Percentiles rank a stretch among this genome's conserved stretches.
Conservation (phyloP, 2,888 invertebrate genomes). For the Drosophila kuntzei region DNA sequence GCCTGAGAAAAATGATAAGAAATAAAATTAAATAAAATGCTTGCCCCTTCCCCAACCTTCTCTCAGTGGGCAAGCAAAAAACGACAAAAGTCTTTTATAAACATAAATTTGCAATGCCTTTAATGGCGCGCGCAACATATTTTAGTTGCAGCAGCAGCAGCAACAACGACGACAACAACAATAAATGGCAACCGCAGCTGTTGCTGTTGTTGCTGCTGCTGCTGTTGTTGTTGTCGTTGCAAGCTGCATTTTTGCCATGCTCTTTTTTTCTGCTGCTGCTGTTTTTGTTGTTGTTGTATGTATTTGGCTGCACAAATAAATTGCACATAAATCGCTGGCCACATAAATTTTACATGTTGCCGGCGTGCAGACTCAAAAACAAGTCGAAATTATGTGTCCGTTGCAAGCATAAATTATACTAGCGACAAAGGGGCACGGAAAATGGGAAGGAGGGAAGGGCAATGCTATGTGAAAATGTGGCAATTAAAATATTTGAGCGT, state of each 20-base stretch:
- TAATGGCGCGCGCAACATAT: slow-evolving; percentile 70
- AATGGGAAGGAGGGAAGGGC: slow-evolving; percentile 1
- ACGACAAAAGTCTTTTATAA: slow-evolving; percentile 65
- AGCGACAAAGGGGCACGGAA: slow-evolving; percentile 14
- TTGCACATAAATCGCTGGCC: slow-evolving; percentile 80
- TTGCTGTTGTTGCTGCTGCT: slow-evolving; percentile 48
- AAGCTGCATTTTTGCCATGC: slow-evolving; percentile 48
- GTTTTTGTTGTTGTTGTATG: slow-evolving; percentile 14
- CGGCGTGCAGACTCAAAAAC: slow-evolving; percentile 74
- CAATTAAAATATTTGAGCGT: slow-evolving; percentile 76
- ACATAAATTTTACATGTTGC: slow-evolving; percentile 79
- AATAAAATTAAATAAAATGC: slow-evolving; percentile 28
- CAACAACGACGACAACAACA: slow-evolving; percentile 49
- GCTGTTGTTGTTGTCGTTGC: slow-evolving; percentile 49
- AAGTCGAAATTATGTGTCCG: slow-evolving; percentile 75
- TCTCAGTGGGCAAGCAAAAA: slow-evolving; percentile 16
- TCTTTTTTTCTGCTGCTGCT: slow-evolving; percentile 28
- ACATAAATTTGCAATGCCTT: slow-evolving; percentile 76
- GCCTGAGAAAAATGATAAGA: slow-evolving; percentile 1
- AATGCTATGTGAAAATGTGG: slow-evolving; percentile 37
- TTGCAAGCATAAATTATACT: slow-evolving; percentile 69
- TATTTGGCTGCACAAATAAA: slow-evolving; percentile 77
- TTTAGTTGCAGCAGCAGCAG: slow-evolving; percentile 52
- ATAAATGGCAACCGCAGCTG: slow-evolving; percentile 68
- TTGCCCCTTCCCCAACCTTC: slow-evolving; percentile 14